Conservation (phyloP, 2,113 vertebrate genomes). For the Chinchilla lanigera region DNA sequence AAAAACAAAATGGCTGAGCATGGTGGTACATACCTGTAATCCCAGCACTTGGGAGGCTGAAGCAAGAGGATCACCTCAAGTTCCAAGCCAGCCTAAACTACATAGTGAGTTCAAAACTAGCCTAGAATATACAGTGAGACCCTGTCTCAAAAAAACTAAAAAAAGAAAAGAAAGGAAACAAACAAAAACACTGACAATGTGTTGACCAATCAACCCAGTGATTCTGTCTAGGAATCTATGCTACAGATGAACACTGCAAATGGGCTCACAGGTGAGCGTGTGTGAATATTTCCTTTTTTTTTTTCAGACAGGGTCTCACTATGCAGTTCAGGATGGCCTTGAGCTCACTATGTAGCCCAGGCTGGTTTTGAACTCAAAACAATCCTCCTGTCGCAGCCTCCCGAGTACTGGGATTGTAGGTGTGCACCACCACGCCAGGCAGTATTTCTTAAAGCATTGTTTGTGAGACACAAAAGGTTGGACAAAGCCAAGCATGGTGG, state of each 20-base stretch:
- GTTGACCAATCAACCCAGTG: not conserved
- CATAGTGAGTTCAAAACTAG: not conserved
- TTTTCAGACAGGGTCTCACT: too few species aligned
- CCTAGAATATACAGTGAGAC: not conserved
- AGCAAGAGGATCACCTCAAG: not conserved
- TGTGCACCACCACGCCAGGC: too few species aligned
- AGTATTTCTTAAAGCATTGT: constrained; percentile 10
- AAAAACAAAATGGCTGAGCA: not conserved
- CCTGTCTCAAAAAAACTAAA: not conserved
- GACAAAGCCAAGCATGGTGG: not conserved
- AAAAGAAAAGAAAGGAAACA: not conserved
- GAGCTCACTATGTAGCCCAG: too few species aligned
- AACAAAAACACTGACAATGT: not conserved
- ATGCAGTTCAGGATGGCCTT: too few species aligned
- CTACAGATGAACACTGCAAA: not conserved
- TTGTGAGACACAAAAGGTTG: not conserved
- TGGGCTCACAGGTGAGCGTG: not conserved
- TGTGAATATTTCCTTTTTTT: not conserved
- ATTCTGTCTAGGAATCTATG: not conserved
- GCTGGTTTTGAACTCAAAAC: too few species aligned
- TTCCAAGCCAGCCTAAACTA: not conserved
- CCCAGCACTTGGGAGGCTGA: not conserved
- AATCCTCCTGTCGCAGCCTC: too few species aligned
- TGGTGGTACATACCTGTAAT: not conserved
- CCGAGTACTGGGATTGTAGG: too few species aligned